Evolutionary conservation across 1,140 invertebrate species (phyloP).

Genomic region (Prorops nasuta): DNA sequence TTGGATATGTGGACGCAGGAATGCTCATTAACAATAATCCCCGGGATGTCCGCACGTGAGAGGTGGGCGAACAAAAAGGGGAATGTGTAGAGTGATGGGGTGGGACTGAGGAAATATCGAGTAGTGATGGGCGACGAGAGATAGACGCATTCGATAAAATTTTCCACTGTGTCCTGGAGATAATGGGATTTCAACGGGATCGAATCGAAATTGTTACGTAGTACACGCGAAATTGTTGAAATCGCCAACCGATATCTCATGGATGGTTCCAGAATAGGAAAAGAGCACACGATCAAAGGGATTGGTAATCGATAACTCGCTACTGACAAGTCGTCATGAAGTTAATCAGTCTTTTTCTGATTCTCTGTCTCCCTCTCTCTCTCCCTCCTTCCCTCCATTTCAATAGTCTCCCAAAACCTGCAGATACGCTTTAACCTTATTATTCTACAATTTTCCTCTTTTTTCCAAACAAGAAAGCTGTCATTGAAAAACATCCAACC

Average conservation of each 20-base stretch:
- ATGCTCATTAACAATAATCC: slow-evolving; percentile 29
- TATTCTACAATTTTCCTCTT: too few species aligned
- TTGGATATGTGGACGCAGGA: slow-evolving; percentile 11
- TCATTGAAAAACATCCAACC: too few species aligned
- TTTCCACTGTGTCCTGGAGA: slow-evolving; percentile 21
- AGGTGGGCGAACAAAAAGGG: not conserved
- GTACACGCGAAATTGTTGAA: slow-evolving; percentile 27
- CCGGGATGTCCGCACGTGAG: slow-evolving; percentile 15
- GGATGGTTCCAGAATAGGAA: not conserved
- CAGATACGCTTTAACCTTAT: too few species aligned
- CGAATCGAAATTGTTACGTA: slow-evolving; percentile 34
- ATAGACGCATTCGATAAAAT: slow-evolving; percentile 25
- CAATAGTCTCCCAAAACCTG: too few species aligned
- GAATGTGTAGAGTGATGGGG: not conserved
- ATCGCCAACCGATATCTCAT: slow-evolving; percentile 6
- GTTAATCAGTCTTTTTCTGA: too few species aligned
- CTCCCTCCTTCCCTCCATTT: too few species aligned
- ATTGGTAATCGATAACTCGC: slow-evolving; percentile 12
- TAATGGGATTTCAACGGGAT: slow-evolving; percentile 18
- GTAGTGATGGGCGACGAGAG: not conserved
- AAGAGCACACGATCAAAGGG: slow-evolving; percentile 11
- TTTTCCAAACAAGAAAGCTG: too few species aligned
- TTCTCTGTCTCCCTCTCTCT: not conserved
- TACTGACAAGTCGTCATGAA: slow-evolving; percentile 6
- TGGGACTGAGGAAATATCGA: slow-evolving; percentile 12